Conservation (phyloP, 2,888 invertebrate species). For the Himalopsyche japonica region DNA sequence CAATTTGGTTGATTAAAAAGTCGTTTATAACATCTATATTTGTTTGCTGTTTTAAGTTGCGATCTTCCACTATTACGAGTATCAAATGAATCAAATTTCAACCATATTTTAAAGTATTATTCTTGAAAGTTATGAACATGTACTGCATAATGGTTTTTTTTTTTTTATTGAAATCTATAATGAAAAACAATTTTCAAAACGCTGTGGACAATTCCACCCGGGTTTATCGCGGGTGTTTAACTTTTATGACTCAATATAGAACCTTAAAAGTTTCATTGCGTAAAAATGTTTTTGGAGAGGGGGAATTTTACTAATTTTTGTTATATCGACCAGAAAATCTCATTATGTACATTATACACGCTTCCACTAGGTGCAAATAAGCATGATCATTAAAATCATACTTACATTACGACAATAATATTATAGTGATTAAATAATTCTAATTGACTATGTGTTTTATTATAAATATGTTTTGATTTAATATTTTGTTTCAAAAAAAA, state of each 20-base stretch:
- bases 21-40: no score
- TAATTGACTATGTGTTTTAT: no score
- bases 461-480: no score
- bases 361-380: neutral
- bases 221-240: neutral
- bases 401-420: no score
- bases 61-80: no score
- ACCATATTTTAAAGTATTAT: neutral
- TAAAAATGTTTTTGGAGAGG: neutral
- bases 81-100: neutral
- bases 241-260: neutral
- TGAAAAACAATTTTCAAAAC: neutral
- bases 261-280: neutral
- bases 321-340: neutral
- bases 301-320: neutral
- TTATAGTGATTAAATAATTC: no score
- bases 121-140: neutral
- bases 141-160: neutral
- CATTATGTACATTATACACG: neutral
- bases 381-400: neutral
- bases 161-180: neutral
- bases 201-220: neutral
- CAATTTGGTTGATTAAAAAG: no score
- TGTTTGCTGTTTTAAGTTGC: no score
- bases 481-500: no score